A percentile compares a stretch with the other conserved stretches of the same genome.
Conservation (phyloP, 2,113 vertebrate genomes). For the Porphyrio hochstetteri region DNA sequence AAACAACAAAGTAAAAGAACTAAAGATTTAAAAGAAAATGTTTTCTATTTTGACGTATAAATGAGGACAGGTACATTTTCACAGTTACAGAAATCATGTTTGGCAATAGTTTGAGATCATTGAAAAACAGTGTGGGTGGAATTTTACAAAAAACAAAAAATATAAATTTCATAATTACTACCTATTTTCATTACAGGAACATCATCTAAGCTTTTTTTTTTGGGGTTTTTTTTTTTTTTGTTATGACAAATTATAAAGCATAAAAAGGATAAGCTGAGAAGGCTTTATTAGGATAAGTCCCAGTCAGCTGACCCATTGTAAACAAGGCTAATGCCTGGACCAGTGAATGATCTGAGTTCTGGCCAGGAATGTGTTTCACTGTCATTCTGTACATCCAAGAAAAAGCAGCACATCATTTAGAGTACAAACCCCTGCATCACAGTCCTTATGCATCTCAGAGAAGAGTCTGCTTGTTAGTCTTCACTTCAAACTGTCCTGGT, state of each 20-base stretch:
- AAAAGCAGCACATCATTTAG: background rate
- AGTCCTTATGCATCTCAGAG: slow-evolving; percentile 6
- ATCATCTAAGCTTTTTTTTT: background rate
- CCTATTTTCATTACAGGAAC: background rate
- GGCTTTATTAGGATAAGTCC: background rate
- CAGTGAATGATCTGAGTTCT: background rate
- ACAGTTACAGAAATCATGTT: background rate
- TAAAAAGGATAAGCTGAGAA: background rate
- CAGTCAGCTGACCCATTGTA: background rate
- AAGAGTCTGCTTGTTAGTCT: background rate
- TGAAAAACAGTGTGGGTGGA: fast-evolving
- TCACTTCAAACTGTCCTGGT: background rate
- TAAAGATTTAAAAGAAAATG: background rate
- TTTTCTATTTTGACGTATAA: background rate
- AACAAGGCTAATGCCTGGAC: background rate
- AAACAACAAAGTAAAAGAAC: background rate
- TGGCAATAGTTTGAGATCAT: background rate
- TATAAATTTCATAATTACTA: background rate
- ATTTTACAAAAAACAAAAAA: background rate
- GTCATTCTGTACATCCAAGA: background rate
- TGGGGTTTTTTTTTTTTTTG: too few relatives aligned
- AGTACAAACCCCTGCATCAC: slow-evolving; percentile 7
- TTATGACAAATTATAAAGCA: background rate
- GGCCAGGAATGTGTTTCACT: background rate
- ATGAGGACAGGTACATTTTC: background rate